These are phyloP conservation scores for Helicoverpa assulta DNA, from an alignment of 2,888 invertebrate genomes.

Conservation along the genomic window DNA sequence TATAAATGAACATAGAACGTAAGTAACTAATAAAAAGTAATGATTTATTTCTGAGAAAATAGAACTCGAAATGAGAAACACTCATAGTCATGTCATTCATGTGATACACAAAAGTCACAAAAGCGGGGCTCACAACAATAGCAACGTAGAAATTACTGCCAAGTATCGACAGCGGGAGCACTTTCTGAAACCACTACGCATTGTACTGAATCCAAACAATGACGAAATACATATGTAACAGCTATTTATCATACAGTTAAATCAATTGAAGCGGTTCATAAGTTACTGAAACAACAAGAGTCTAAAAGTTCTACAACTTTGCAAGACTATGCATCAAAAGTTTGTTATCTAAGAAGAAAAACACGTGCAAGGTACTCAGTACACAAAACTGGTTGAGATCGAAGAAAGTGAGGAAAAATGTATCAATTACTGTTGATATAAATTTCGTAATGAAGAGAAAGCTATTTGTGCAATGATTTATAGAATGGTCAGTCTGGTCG, in stretches of 20 bases:
- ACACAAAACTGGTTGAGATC: constrained; percentile 3
- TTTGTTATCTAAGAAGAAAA: constrained; percentile 13
- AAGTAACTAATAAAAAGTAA: constrained; percentile 30
- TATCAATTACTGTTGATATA: constrained; percentile 57
- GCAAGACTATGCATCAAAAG: constrained; percentile 2
- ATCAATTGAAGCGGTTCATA: constrained; percentile 23
- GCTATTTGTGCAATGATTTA: constrained; percentile 66
- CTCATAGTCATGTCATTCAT: constrained; percentile 70
- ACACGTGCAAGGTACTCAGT: constrained; percentile 4
- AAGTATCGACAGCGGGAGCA: constrained; percentile 75
- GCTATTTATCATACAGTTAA: constrained; percentile 46
- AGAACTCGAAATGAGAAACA: constrained; percentile 66
- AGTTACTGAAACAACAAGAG: constrained; percentile 12
- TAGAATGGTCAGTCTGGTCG: constrained; percentile 57
- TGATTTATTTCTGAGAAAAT: constrained; percentile 54
- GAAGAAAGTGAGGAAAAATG: constrained; percentile 9
- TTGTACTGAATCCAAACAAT: constrained; percentile 71
- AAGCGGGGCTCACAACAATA: constrained; percentile 73
- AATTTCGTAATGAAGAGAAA: constrained; percentile 67
- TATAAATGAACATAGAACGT: constrained; percentile 14
- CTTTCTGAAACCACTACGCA: constrained; percentile 72
- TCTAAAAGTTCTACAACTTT: neutral
- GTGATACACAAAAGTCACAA: constrained; percentile 74
- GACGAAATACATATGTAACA: constrained; percentile 65
- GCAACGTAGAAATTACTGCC: constrained; percentile 76